Percentiles rank a stretch among this genome's conserved stretches.
These are phyloP conservation scores for Ramphastos sulfuratus DNA, from an alignment of 2,113 vertebrate species.

Conservation along the genomic window DNA sequence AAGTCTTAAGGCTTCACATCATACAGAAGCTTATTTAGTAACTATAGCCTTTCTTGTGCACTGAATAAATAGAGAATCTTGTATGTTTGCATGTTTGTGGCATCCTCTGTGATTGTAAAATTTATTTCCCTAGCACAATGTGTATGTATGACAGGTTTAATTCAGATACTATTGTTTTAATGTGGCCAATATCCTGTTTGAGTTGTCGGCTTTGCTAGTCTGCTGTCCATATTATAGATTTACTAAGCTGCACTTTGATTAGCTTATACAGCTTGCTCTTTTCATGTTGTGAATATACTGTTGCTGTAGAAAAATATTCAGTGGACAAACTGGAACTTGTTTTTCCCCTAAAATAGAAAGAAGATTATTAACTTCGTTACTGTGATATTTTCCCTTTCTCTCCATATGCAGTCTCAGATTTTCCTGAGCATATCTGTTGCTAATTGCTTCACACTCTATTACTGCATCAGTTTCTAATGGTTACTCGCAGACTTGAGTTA, in stretches of 20 bases:
- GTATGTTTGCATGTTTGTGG: not conserved
- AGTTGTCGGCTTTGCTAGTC: not conserved
- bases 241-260: not conserved
- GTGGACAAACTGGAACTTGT: not conserved
- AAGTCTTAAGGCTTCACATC: not conserved
- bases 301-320: not conserved
- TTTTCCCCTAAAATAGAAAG: not conserved
- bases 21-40: not conserved
- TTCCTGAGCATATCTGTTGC: not conserved
- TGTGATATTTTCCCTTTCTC: not conserved
- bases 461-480: not conserved
- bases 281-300: not conserved
- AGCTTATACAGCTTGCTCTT: not conserved
- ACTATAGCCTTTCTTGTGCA: not conserved
- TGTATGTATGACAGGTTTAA: not conserved
- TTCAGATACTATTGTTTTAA: not conserved
- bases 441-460: not conserved
- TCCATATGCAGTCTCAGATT: not conserved
- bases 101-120: not conserved
- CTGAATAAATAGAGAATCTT: not conserved
- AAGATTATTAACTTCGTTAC: not conserved
- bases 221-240: not conserved
- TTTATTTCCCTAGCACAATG: not conserved
- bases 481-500: not conserved
- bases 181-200: not conserved